phyloP scores from a whole-genome alignment of 2,888 invertebrate species.

The Drosophila paranaensis region DNA sequence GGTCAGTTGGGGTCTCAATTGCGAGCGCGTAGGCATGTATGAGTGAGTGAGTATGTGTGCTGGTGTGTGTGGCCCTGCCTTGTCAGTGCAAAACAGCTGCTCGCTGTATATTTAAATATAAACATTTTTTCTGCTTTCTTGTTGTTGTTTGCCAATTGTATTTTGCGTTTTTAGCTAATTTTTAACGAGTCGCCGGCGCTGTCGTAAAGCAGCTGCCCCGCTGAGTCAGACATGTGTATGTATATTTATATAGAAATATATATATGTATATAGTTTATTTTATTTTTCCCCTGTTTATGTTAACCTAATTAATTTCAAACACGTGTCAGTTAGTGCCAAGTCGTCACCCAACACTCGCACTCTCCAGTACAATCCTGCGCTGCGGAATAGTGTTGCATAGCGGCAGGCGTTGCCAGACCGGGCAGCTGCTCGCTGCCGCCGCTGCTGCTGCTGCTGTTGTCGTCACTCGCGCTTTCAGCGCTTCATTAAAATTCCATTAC shows the following conservation, averaged over 20 bases:
- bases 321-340: slow-evolving; percentile 36
- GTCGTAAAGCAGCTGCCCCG: slow-evolving; percentile 36
- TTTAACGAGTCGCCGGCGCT: slow-evolving; percentile 36
- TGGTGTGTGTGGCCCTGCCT: slow-evolving; percentile 17
- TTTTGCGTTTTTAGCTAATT: slow-evolving; percentile 56
- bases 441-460: not conserved
- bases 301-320: slow-evolving; percentile 61
- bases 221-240: slow-evolving; percentile 28
- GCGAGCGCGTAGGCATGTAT: not conserved
- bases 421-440: not conserved
- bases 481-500: slow-evolving; percentile 61
- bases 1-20: slow-evolving; percentile 49
- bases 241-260: not conserved
- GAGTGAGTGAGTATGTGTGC: not conserved
- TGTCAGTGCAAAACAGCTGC: slow-evolving; percentile 49
- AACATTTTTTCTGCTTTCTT: slow-evolving; percentile 26
- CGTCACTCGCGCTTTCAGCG: slow-evolving; percentile 58
- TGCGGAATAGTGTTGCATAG: slow-evolving; percentile 23
- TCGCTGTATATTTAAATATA: slow-evolving; percentile 50
- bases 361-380: slow-evolving; percentile 17
- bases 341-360: slow-evolving; percentile 3
- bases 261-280: not conserved
- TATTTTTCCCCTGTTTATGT: slow-evolving; percentile 14
- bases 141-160: slow-evolving; percentile 33
- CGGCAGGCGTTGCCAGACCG: slow-evolving; percentile 22